Evolutionary conservation across 1,140 invertebrate genomes (phyloP).

Genomic region (Belonocnema kinseyi): DNA sequence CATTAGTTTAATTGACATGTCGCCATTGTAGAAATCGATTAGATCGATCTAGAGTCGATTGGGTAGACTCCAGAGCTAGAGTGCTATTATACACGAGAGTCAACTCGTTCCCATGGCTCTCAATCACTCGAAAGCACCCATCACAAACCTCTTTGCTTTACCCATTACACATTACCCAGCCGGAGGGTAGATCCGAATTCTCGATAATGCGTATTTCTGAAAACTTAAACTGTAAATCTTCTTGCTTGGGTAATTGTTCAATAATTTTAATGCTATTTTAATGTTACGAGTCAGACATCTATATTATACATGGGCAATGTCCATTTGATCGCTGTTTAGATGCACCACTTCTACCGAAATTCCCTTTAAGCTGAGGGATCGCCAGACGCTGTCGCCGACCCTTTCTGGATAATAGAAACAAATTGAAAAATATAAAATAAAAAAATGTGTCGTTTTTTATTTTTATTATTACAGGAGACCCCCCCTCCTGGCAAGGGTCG

Average conservation of each 20-base stretch:
- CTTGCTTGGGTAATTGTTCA: background rate
- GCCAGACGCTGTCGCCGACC: no score
- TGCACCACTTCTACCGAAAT: no score
- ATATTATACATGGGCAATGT: no score
- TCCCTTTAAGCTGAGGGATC: no score
- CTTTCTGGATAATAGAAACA: no score
- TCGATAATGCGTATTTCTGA: slow-evolving; percentile 34
- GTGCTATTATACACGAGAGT: slow-evolving; percentile 1
- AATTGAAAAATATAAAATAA: no score
- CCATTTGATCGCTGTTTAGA: no score
- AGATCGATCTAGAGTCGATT: slow-evolving; percentile 1
- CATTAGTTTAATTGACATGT: slow-evolving; percentile 22
- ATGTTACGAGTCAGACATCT: no score
- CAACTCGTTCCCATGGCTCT: slow-evolving; percentile 41
- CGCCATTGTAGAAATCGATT: slow-evolving; percentile 3
- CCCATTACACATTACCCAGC: background rate
- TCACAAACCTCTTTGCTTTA: background rate
- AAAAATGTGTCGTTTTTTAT: no score
- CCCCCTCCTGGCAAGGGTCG: no score
- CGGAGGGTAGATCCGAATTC: slow-evolving; percentile 31
- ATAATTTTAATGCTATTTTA: no score
- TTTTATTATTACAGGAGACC: no score
- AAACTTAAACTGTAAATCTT: slow-evolving; percentile 11
- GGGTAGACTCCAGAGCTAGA: background rate
- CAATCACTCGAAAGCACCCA: slow-evolving; percentile 28